Evolutionary conservation across 1,140 invertebrate species (phyloP), one percentile per base, ranked within the genome.

Genomic region (Brachionus rubens): DNA sequence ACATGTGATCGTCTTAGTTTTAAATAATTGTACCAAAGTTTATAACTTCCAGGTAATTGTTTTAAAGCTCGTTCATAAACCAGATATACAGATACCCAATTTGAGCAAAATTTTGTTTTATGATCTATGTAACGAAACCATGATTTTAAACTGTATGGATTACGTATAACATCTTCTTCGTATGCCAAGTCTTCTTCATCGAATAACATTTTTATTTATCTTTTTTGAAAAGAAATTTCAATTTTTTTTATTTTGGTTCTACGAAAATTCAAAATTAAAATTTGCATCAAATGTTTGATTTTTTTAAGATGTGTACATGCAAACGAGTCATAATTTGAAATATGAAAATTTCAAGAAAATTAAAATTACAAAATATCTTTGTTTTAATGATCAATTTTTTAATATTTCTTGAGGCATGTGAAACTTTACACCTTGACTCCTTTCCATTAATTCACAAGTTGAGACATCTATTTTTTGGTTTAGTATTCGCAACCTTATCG

Each of bases 91-190:
- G 89, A 89, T 62, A 81, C 80, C 82, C 90, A 86, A 80, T 91
- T 90, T 4, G 91, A 89, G 5, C 91, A 88, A 24, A 81, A 79
- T 80, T 88, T 89, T 82, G 94, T 96, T 80, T 97, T 94, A 82
- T 96, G 92, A 78, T 98, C 94, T 65, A 98, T 94, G 81, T 98
- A 99, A 48, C 96, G 87, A 26, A 97, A 88, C 96, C 96, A 99
- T 81, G 96, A 93, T 85, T 97, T 97, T 0, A 98, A 92, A 14
- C 93, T 96, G 86, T 90, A 96, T 1, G 94, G 93, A 87, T 99
- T 98, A 78, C 96, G 87, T 24, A 98, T 86, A 81, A 98, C 96
- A 84, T 99, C 96, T 85, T 99, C 96, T 87, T 99, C 96, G 84
- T 95, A 98, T 2, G 94, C 92, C 40, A 98, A 85, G 86, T 99